phyloP scores from a whole-genome alignment of 2,888 invertebrate genomes.

The Scelioninae gen. 2 region DNA sequence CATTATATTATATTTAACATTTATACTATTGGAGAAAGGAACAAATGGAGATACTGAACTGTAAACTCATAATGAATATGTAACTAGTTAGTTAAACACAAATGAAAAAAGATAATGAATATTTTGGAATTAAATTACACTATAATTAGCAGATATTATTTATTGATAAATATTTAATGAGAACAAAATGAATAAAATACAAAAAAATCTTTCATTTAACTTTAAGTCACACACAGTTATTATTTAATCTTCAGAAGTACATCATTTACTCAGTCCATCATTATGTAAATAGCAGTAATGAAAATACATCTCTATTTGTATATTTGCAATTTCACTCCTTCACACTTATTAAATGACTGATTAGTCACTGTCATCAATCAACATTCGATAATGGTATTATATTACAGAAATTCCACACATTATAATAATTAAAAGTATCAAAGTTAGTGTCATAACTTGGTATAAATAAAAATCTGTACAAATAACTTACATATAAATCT shows the following conservation, averaged over 20 bases:
- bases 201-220: slow-evolving; percentile 35
- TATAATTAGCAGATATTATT: no score
- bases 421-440: slow-evolving; percentile 2
- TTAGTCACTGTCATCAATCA: slow-evolving; percentile 16
- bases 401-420: slow-evolving; percentile 12
- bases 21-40: no score
- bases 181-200: not conserved
- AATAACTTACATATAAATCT: no score
- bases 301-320: slow-evolving; percentile 38
- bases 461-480: not conserved
- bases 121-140: no score
- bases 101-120: no score
- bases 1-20: no score
- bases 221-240: slow-evolving; percentile 29
- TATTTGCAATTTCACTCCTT: slow-evolving; percentile 9
- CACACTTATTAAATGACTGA: slow-evolving; percentile 12
- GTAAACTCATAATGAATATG: no score
- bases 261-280: slow-evolving; percentile 13
- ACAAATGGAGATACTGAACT: no score
- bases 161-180: no score
- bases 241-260: slow-evolving; percentile 12
- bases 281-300: slow-evolving; percentile 30
- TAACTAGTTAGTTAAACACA: no score
- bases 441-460: not conserved
- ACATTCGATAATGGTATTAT: not conserved